Base-by-base conservation (phyloP, 2,113 vertebrate genomes). In the Syngnathus floridae region DNA sequence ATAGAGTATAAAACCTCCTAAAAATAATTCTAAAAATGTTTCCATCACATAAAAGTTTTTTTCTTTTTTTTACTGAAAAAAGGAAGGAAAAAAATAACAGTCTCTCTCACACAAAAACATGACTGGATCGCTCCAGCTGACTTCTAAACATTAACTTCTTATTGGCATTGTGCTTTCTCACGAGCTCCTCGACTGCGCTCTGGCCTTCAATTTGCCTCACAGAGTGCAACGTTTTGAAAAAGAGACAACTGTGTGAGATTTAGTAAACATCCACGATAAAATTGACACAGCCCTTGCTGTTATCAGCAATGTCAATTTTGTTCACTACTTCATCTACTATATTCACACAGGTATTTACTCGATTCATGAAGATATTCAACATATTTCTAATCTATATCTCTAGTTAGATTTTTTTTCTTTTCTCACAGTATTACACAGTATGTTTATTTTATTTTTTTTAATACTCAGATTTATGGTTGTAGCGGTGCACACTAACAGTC, bases 1-100 rank as follows among this genome's bases (percentile, higher is more conserved):
- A 79, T 84, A 88, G 79, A 90, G 86, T 92, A 91, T 84, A 91
- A 91, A 90, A 90, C 86, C 84, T 88, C 88, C 87, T 89, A 90
- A 90, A 90, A 91, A 91, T 84, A 87, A 88, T 80, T 87, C 85
- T 84, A 89, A 88, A 91, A 91, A 89, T 85, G 81, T 84, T 82
- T 84, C 73, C 65, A 85, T 88, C 85, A 90, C 89, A 80, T 84
- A 90, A 87, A 88, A 84, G 81, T 85, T 86, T 84, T 85, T 65
- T 65, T 21, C 45, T 45, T 55, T 54, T 58, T 58, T 76, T 69
- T 78, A 77, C 74, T 83, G 66, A 78, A 83, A 86, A 88, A 87
- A 86, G 64, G 67, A 84, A 81, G 74, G 66, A 77, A 82, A 70
- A 79, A 88, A 88, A 87, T 90, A 92, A 91, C 89, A 92, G 90